Percentiles rank a stretch among this genome's conserved stretches.
Conservation (phyloP, 2,113 vertebrate species). For the Connochaetes taurinus region DNA sequence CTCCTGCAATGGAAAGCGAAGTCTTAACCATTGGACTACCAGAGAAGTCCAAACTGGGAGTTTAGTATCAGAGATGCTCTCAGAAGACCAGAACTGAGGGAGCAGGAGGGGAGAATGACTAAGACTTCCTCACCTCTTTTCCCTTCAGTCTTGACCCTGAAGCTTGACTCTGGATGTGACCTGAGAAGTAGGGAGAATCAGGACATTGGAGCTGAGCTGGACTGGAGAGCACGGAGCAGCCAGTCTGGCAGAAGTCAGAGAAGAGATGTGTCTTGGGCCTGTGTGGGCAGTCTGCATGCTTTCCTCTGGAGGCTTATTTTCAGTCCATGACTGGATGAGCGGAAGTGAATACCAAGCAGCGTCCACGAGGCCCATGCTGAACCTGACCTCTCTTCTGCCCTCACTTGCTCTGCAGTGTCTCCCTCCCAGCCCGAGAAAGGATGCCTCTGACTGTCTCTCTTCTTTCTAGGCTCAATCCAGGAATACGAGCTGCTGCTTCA, state of each 20-base stretch:
- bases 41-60: background rate
- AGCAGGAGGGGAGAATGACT: background rate
- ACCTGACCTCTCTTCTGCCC: background rate
- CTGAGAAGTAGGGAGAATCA: background rate
- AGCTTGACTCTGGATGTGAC: background rate
- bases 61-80: background rate
- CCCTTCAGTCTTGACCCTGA: background rate
- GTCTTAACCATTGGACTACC: background rate
- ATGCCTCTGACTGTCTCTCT: background rate
- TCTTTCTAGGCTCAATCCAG: background rate
- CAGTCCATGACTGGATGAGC: background rate
- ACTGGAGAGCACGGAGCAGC: accelerated
- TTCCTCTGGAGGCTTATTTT: background rate
- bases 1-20: background rate
- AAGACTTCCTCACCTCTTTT: background rate
- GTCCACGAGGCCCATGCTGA: background rate
- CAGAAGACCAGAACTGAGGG: background rate
- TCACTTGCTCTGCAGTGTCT: background rate
- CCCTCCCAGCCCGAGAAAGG: background rate
- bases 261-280: background rate
- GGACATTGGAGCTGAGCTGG: background rate
- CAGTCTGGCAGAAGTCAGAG: background rate
- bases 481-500: slow-evolving; percentile 65
- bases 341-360: background rate
- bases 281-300: background rate